Evolutionary conservation across 37 sponge, comb jelly and placozoan species (phyloP).

Genomic region (Dysidea cf. avara): DNA sequence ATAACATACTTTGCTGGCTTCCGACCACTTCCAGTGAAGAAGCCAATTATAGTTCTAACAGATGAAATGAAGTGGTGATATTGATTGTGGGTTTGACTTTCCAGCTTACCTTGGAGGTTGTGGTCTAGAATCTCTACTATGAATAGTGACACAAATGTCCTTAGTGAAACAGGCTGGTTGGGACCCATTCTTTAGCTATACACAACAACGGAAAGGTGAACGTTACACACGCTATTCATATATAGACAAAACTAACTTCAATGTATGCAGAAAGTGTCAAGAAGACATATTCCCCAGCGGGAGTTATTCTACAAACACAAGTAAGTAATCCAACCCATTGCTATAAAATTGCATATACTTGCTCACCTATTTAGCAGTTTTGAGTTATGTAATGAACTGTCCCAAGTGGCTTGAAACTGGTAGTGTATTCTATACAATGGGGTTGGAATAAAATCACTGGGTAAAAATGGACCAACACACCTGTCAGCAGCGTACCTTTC

Average conservation of each 20-base stretch:
- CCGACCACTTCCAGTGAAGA: conserved; percentile 59
- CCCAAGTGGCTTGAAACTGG: conserved; percentile 90
- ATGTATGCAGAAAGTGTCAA: conserved; percentile 82
- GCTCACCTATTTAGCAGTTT: conserved; percentile 75
- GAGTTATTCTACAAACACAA: conserved; percentile 53
- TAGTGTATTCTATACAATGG: conserved; percentile 46
- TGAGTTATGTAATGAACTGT: conserved; percentile 93
- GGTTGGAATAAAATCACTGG: too few species aligned
- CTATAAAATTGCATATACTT: too few species aligned
- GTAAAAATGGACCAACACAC: too few species aligned
- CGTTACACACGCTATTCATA: too few species aligned
- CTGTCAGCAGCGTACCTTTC: too few species aligned
- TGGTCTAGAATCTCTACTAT: conserved; percentile 63
- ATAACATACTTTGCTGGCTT: conserved; percentile 26
- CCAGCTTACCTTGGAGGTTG: conserved; percentile 29
- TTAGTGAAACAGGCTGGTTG: conserved; percentile 82
- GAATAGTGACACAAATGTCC: conserved; percentile 68
- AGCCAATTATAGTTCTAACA: conserved; percentile 46
- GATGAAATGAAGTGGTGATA: background rate
- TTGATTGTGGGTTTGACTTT: too few species aligned
- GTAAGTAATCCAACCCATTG: background rate
- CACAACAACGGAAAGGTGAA: too few species aligned
- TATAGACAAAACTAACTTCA: conserved; percentile 79
- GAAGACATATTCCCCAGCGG: conserved; percentile 51
- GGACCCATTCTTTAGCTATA: conserved; percentile 69